Conservation (phyloP, 2,888 invertebrate genomes). For the Argyra leucocephala region DNA sequence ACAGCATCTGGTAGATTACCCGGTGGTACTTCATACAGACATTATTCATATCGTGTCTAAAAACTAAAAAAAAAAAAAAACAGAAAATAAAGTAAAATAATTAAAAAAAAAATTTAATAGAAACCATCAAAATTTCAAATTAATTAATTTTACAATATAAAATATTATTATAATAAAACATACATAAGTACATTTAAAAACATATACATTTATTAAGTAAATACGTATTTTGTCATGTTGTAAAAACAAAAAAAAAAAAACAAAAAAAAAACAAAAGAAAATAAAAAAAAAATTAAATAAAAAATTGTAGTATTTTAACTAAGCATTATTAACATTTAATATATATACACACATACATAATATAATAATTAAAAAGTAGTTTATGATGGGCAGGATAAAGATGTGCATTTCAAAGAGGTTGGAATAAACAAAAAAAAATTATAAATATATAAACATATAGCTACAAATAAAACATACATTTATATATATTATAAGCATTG, state of each 20-base stretch:
- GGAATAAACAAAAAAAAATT: not conserved
- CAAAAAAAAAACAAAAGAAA: not conserved
- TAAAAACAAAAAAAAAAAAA: not conserved
- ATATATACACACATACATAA: not conserved
- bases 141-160: not conserved
- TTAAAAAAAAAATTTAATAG: not conserved
- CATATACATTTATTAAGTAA: not conserved
- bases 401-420: constrained; percentile 4
- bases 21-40: constrained; percentile 71
- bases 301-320: constrained; percentile 1
- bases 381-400: not conserved
- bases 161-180: not conserved
- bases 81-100: not conserved
- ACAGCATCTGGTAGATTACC: constrained; percentile 70
- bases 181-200: not conserved
- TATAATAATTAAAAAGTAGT: no score
- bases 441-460: not conserved
- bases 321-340: not conserved
- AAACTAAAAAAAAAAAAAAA: constrained; percentile 36
- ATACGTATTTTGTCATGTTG: not conserved
- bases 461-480: not conserved
- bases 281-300: not conserved
- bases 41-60: constrained; percentile 81
- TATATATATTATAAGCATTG: not conserved
- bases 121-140: not conserved